Conservation (phyloP, 2,888 invertebrate species). For the Xylota segnis region DNA sequence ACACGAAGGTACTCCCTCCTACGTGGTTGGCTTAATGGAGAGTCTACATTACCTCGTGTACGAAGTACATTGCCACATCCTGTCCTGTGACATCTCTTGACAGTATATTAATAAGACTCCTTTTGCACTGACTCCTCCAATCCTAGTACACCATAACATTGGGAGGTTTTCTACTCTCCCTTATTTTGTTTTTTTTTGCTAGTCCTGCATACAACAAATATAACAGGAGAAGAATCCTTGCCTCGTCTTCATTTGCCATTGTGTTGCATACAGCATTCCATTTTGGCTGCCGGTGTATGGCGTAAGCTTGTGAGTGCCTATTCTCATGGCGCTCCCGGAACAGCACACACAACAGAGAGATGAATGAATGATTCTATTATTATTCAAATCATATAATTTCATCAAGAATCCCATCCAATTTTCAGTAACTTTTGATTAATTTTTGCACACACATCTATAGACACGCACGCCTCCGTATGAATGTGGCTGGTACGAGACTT, state of each 20-base stretch:
- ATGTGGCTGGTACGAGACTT: not conserved
- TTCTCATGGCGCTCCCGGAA: conserved; percentile 24
- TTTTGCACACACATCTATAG: conserved; percentile 47
- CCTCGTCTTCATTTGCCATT: conserved; percentile 57
- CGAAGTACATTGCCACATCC: conserved; percentile 61
- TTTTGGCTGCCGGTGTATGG: conserved; percentile 22
- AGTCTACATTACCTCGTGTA: conserved; percentile 54
- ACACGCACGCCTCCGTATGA: conserved; percentile 2
- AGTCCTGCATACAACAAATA: conserved; percentile 4
- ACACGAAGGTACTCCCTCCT: conserved; percentile 30
- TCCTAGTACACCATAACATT: conserved; percentile 29
- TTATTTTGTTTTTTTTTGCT: not conserved
- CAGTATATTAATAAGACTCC: conserved; percentile 73
- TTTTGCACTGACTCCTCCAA: conserved; percentile 46
- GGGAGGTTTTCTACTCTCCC: conserved; percentile 2
- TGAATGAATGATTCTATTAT: conserved; percentile 83
- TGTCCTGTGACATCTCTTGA: conserved; percentile 73
- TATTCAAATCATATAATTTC: conserved; percentile 84
- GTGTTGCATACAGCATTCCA: conserved; percentile 48
- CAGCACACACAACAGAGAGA: conserved; percentile 61
- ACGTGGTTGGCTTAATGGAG: conserved; percentile 59
- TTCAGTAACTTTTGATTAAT: conserved; percentile 76
- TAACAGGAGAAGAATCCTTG: conserved; percentile 30
- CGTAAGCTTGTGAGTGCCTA: conserved; percentile 29
- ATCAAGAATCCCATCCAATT: conserved; percentile 78